Base-by-base conservation (phyloP, 92 coral and sea anemone genomes). In the Blastomussa wellsi region DNA sequence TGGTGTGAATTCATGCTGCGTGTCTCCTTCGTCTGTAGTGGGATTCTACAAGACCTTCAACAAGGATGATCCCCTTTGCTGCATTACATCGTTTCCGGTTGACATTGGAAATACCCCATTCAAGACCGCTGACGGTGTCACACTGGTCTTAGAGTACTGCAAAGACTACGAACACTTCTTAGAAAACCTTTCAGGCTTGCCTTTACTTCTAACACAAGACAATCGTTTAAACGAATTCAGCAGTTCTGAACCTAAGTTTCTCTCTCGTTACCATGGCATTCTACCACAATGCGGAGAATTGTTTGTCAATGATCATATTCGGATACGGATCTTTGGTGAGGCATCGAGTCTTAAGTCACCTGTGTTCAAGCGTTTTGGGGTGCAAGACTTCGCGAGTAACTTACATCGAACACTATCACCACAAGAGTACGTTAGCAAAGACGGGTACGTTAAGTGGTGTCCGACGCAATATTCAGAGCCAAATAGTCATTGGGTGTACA, bases 131-230 rank as follows among this genome's bases (percentile, higher is more conserved):
- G n/a, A 11, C 16, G 8, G 38, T 38, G 80, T 91, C 53, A 29
- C 78, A 36, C 22, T 44, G 5, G 79, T 93, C 26, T 90, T 93
- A 26, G 64, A 48, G 48, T 95, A 95, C 80, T 95, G 98, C 82
- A 91, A 90, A 32, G 76, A 66, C 32, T 90, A 87, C 59, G 53
- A 72, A 26, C 33, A 48, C 15, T 95, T 95, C 76, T 66, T 74
- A 17, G 78, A 67, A 53, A 87, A 81, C 28, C 92, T 95, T 13
- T 48, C 91, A 20, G 98, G 94, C 8, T 87, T 93, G 29, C 98
- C 98, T 2, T 84, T 95, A 76, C 89, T 95, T 24, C 74, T 95
- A 57, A 95, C 95, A 2, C 89, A 92, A 70, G 98, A 95, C 78
- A 68, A 92, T 26, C 66, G 57, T 10, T 38, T 95, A 7, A 88